Percentiles rank a stretch among this genome's conserved stretches.
Evolutionary conservation across 2,888 invertebrate species (phyloP).

Genomic region (Eulithis prunata): DNA sequence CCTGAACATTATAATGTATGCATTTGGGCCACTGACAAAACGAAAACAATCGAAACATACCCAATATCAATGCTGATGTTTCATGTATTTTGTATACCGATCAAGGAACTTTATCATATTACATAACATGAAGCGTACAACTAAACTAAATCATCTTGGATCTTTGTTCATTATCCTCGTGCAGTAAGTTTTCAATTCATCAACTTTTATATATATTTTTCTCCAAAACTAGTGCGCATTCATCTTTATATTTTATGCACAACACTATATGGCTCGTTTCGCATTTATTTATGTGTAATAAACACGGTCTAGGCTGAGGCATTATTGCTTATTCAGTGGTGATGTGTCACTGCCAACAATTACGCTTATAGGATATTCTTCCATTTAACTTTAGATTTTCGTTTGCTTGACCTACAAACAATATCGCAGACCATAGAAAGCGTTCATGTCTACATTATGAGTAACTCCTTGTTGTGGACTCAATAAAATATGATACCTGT

Average conservation of each 20-base stretch:
- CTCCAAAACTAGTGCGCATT: neutral
- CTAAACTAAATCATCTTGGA: neutral
- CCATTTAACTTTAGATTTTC: constrained; percentile 58
- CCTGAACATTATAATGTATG: constrained; percentile 68
- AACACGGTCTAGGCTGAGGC: constrained; percentile 46
- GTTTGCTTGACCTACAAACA: constrained; percentile 50
- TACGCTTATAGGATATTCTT: constrained; percentile 62
- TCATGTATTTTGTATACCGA: constrained; percentile 21
- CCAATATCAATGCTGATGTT: constrained; percentile 28
- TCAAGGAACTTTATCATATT: constrained; percentile 13
- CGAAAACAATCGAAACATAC: constrained; percentile 46
- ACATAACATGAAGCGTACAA: constrained; percentile 2
- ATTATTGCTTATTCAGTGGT: constrained; percentile 41
- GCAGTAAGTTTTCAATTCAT: neutral
- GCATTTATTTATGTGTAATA: constrained; percentile 60
- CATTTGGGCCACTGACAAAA: constrained; percentile 69
- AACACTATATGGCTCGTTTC: constrained; percentile 3
- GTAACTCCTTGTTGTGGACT: constrained; percentile 21
- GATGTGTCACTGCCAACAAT: constrained; percentile 76
- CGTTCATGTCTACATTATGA: constrained; percentile 11
- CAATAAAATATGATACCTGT: constrained; percentile 21
- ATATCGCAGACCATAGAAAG: constrained; percentile 25
- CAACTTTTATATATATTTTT: neutral
- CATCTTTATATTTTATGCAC: neutral
- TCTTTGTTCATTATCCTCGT: neutral